Conservation (phyloP, 2,888 invertebrate species). For the Ferrisia virgata region DNA sequence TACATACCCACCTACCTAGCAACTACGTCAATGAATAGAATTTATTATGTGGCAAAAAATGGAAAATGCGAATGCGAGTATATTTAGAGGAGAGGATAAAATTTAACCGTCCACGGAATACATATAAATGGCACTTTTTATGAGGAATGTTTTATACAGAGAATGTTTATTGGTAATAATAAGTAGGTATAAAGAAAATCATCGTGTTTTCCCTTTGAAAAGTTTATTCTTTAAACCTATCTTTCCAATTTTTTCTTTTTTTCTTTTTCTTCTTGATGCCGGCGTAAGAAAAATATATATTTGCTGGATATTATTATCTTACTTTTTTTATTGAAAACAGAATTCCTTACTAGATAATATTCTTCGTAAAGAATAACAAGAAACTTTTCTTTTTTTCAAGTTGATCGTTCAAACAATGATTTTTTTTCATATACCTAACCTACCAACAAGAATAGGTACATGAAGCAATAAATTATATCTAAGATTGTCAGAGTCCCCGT, state of each 20-base stretch:
- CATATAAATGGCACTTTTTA: background rate
- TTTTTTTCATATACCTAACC: too few relatives aligned
- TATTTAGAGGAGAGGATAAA: constrained; percentile 8
- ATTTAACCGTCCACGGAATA: background rate
- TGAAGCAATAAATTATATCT: background rate
- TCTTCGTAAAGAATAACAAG: background rate
- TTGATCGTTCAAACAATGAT: background rate
- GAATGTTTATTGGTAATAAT: background rate
- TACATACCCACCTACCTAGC: background rate
- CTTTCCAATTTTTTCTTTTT: background rate
- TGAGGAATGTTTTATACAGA: background rate
- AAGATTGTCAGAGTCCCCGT: background rate
- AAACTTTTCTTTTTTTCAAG: background rate
- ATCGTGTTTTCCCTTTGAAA: background rate
- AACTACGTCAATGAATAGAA: background rate
- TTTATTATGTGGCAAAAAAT: background rate
- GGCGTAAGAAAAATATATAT: background rate
- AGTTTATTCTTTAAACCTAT: background rate
- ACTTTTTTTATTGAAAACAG: background rate
- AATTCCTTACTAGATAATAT: background rate
- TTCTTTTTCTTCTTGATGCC: background rate
- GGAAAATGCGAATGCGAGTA: background rate
- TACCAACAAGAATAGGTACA: too few relatives aligned
- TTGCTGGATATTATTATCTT: background rate
- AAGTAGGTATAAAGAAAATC: background rate